phyloP scores from a whole-genome alignment of 2,797 vertebrate species.

The Phataginus tetradactyla region DNA sequence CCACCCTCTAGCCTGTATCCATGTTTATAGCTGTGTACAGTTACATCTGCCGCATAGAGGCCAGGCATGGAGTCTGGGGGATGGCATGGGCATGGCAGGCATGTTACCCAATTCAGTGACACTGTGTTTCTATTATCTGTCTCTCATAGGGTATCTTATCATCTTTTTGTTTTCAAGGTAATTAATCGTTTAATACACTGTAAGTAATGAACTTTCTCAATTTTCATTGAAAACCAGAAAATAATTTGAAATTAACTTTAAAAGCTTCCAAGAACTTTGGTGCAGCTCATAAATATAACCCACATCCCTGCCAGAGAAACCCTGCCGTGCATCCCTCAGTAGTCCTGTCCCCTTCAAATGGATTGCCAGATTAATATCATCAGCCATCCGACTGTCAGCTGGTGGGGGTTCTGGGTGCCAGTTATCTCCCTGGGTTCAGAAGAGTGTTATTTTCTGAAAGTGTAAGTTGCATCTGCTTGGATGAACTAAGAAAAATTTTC shows the following conservation, averaged over 20 bases:
- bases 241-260: conserved; percentile 34
- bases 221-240: conserved; percentile 43
- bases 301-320: background rate
- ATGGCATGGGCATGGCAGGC: no score
- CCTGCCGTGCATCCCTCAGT: background rate
- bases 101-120: background rate
- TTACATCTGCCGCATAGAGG: background rate
- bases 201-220: background rate
- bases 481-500: background rate
- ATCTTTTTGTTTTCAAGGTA: conserved; percentile 41
- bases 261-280: background rate
- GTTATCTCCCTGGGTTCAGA: background rate
- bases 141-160: background rate
- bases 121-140: background rate
- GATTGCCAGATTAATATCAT: background rate
- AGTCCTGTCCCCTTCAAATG: background rate
- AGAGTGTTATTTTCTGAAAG: background rate
- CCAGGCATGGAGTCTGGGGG: background rate
- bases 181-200: background rate
- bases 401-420: background rate
- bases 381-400: background rate
- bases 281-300: background rate
- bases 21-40: background rate
- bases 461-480: background rate
- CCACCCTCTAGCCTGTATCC: no score